Evolutionary conservation across 2,888 invertebrate genomes (phyloP), one percentile per base, ranked within the genome.

Genomic region (Unio delphinus): DNA sequence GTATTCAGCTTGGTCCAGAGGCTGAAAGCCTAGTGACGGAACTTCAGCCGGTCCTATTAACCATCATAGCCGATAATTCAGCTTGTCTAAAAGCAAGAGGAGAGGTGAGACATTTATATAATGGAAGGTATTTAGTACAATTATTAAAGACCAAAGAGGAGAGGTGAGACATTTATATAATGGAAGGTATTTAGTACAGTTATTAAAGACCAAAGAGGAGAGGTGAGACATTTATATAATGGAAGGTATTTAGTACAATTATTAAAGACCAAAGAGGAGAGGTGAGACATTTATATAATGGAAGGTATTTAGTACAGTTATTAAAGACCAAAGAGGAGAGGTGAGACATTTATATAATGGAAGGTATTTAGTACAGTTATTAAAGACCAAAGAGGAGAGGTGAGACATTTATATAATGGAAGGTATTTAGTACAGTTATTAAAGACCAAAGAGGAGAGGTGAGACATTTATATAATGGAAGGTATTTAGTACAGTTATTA

Each of bases 1-100:
- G 96, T 73, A 91, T 97, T 8, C 98, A 98, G 91, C 92, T 97
- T 74, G 95, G 95, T 55, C 93, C 93, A 64, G 89, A 89, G 23
- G 92, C 93, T 28, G 95, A 95, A 82, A 92, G 93, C 79, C 93
- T 95, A 69, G 94, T 94, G 82, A 91, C 92, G 61, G 93, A 94
- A 64, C 92, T 96, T 62, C 94, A 94, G 72, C 94, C 95, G 15
- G 92, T 94, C 55, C 91, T 98, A 28, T 90, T 93, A 15, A 93
- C 93, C 26, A 92, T 94, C 2, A 93, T 94, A 65, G 92, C 93
- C 67, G 97, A 98, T 90, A 94, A 93, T 78, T 92, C 95, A 0
- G 94, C 94, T n/a, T 91, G 93, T n/a, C 91, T 93, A 56, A 92
- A 93, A 77, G 94, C 95, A 4, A 92, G 97, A 84, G 93, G 95